These are phyloP conservation scores for Erynnis tages DNA, from an alignment of 2,888 invertebrate genomes.

Conservation along the genomic window DNA sequence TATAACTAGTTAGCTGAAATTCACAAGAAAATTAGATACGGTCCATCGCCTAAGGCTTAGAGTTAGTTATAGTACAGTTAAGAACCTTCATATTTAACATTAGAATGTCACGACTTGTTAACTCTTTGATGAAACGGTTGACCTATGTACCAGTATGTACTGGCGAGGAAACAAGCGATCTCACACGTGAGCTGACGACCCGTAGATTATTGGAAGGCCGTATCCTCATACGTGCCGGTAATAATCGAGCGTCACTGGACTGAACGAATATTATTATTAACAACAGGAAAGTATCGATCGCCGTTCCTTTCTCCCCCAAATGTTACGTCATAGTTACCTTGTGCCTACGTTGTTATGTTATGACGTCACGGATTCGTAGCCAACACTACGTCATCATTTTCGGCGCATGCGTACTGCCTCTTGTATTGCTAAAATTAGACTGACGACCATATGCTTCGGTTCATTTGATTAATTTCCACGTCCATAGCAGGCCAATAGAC, in stretches of 20 bases:
- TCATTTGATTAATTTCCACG: slow-evolving; percentile 34
- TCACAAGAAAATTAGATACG: slow-evolving; percentile 1
- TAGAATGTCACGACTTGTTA: slow-evolving; percentile 55
- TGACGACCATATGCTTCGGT: slow-evolving; percentile 26
- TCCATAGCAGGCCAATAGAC: too few species aligned
- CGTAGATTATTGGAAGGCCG: slow-evolving; percentile 59
- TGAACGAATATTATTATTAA: slow-evolving; percentile 52
- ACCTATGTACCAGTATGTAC: slow-evolving; percentile 54
- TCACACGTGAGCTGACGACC: slow-evolving; percentile 66
- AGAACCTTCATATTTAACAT: slow-evolving; percentile 34
- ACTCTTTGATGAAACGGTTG: slow-evolving; percentile 53
- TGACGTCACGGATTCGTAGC: slow-evolving; percentile 62
- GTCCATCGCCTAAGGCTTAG: slow-evolving; percentile 26
- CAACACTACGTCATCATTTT: slow-evolving; percentile 54
- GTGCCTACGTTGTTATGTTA: slow-evolving; percentile 40
- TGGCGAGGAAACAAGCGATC: slow-evolving; percentile 39
- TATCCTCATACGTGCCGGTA: slow-evolving; percentile 50
- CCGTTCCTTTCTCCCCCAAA: slow-evolving; percentile 41
- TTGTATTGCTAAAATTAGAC: slow-evolving; percentile 46
- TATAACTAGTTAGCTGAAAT: too few species aligned
- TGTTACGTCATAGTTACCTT: slow-evolving; percentile 62
- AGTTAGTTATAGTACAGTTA: slow-evolving; percentile 18
- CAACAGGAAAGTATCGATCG: slow-evolving; percentile 53
- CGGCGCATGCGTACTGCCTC: slow-evolving; percentile 55
- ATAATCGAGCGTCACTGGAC: slow-evolving; percentile 65